Evolutionary conservation across 2,888 invertebrate species (phyloP).

Genomic region (Cheiracanthium punctorium): DNA sequence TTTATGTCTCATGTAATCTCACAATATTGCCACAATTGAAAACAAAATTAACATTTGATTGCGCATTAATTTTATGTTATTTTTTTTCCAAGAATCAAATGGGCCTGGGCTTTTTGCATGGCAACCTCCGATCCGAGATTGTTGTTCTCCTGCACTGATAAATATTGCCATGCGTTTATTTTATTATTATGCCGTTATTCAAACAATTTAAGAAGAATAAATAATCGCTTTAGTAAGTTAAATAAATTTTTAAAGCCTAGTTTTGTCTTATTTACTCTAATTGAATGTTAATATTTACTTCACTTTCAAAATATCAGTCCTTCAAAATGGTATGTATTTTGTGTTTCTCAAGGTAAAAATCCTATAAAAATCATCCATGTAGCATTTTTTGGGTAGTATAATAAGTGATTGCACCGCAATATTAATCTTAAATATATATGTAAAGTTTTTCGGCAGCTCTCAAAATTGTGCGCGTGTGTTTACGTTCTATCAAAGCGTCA

Average conservation of each 20-base stretch:
- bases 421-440: no score
- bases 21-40: neutral
- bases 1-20: no score
- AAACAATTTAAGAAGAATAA: neutral
- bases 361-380: no score
- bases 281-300: neutral
- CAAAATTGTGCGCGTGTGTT: no score
- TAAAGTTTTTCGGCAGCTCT: no score
- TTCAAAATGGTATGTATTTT: conserved; percentile 34
- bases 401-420: no score
- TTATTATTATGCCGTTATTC: conserved; percentile 2
- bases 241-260: neutral
- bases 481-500: no score
- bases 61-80: conserved; percentile 21
- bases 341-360: no score
- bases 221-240: neutral
- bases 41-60: neutral
- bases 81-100: conserved; percentile 62
- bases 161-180: conserved; percentile 46
- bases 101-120: conserved; percentile 48
- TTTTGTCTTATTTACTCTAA: neutral
- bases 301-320: neutral
- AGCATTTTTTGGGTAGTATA: no score
- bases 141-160: conserved; percentile 60
- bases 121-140: conserved; percentile 62